A percentile compares a stretch with the other conserved stretches of the same genome.
Conservation (phyloP, 2,113 vertebrate genomes). For the Macquaria australasica region DNA sequence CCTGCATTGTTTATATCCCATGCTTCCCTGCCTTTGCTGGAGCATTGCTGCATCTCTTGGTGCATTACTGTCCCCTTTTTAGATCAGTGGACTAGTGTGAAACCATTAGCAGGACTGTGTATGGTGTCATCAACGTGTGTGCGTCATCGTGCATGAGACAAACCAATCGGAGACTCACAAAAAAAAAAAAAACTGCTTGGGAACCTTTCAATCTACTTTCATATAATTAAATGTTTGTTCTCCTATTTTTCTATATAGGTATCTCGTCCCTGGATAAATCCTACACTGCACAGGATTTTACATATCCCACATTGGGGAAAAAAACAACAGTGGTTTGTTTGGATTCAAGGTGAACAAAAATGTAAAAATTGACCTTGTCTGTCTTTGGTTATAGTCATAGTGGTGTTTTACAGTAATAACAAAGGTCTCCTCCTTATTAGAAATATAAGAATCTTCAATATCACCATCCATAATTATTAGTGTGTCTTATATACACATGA, state of each 20-base stretch:
- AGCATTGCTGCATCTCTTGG: too few relatives aligned
- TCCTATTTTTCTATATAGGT: not conserved
- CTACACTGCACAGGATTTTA: not conserved
- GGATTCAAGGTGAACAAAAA: not conserved
- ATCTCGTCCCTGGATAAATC: too few relatives aligned
- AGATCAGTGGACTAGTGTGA: not conserved
- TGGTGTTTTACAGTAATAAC: too few relatives aligned
- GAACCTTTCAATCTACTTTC: not conserved
- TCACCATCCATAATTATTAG: not conserved
- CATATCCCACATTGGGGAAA: not conserved
- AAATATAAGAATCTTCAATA: not conserved
- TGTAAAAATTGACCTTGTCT: not conserved
- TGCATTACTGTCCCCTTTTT: not conserved
- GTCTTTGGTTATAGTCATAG: not conserved
- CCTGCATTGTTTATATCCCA: too few relatives aligned
- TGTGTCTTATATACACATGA: not conserved
- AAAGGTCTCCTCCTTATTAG: not conserved
- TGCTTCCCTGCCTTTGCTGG: too few relatives aligned
- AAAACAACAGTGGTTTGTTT: not conserved
- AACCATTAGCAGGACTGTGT: not conserved
- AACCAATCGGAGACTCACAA: not conserved
- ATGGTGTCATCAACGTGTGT: not conserved
- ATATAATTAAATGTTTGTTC: not conserved
- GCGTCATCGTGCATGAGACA: not conserved
- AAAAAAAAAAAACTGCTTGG: too few relatives aligned